phyloP scores from a whole-genome alignment of 2,888 invertebrate species.

The Athalia cordata region DNA sequence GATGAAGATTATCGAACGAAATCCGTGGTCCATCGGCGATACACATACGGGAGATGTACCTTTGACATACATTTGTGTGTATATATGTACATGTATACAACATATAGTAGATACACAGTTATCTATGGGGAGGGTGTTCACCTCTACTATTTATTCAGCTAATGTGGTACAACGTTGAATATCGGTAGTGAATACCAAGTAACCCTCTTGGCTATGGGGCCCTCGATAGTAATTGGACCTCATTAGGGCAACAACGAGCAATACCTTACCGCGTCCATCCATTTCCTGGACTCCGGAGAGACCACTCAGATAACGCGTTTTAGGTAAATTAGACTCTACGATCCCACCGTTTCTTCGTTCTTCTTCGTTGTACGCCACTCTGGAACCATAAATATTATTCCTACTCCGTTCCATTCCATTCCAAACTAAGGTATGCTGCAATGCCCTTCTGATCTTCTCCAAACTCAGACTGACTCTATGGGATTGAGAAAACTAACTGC shows the following conservation, averaged over 20 bases:
- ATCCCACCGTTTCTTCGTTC: conserved; percentile 15
- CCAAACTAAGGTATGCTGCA: conserved; percentile 9
- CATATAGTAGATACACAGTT: not conserved
- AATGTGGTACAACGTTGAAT: conserved; percentile 62
- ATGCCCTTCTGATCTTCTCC: not conserved
- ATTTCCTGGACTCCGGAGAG: conserved; percentile 44
- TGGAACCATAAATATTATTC: conserved; percentile 51
- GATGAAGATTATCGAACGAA: too few relatives aligned
- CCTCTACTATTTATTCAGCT: conserved; percentile 55
- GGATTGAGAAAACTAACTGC: conserved; percentile 9
- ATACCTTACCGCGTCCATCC: conserved; percentile 52
- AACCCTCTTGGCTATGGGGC: conserved; percentile 52
- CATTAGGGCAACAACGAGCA: conserved; percentile 67
- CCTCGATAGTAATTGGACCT: conserved; percentile 68
- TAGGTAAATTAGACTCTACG: conserved; percentile 61
- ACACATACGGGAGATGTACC: too few relatives aligned
- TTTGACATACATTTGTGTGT: not conserved
- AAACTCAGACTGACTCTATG: too few relatives aligned
- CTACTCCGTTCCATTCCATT: not conserved
- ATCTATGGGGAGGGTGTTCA: conserved; percentile 60
- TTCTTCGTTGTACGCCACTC: conserved; percentile 46
- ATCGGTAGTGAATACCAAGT: conserved; percentile 66
- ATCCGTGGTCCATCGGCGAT: too few relatives aligned
- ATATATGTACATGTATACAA: not conserved
- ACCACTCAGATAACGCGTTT: conserved; percentile 57